These are phyloP conservation scores for Aplocera efformata DNA, from an alignment of 2,888 invertebrate species.

Conservation along the genomic window DNA sequence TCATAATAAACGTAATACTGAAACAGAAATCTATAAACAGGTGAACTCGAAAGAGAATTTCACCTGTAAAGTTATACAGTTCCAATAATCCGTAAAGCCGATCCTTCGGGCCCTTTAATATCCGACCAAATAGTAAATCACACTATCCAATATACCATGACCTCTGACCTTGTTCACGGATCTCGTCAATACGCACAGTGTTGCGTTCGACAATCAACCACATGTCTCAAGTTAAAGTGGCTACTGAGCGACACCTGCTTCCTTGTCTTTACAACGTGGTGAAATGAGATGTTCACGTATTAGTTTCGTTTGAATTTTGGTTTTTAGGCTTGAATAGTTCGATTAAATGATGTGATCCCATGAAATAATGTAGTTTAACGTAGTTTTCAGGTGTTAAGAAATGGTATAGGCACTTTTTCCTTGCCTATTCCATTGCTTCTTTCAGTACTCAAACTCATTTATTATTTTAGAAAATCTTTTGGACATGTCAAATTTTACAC, in stretches of 20 bases:
- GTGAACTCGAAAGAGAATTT: slow-evolving; percentile 23
- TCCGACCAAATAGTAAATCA: slow-evolving; percentile 45
- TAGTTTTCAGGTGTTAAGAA: too few relatives aligned
- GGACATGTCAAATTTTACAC: too few relatives aligned
- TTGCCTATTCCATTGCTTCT: too few relatives aligned
- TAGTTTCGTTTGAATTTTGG: slow-evolving; percentile 12
- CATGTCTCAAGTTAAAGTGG: slow-evolving; percentile 36
- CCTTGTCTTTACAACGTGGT: slow-evolving; percentile 37
- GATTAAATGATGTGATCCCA: neutral
- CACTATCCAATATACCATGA: slow-evolving; percentile 41
- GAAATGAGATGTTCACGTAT: slow-evolving; percentile 24
- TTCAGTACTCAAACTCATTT: too few relatives aligned
- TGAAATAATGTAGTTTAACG: neutral
- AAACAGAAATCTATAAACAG: neutral
- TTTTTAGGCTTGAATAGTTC: neutral
- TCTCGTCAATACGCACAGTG: slow-evolving; percentile 14
- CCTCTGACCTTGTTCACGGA: slow-evolving; percentile 27
- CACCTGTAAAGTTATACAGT: slow-evolving; percentile 48
- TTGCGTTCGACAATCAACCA: slow-evolving; percentile 21
- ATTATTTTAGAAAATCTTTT: too few relatives aligned
- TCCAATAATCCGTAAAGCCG: slow-evolving; percentile 52
- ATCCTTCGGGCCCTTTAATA: slow-evolving; percentile 44
- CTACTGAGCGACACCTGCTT: slow-evolving; percentile 42
- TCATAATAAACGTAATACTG: neutral
- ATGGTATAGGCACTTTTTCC: too few relatives aligned